phyloP scores from a whole-genome alignment of 2,113 vertebrate species.

The Colius striatus region DNA sequence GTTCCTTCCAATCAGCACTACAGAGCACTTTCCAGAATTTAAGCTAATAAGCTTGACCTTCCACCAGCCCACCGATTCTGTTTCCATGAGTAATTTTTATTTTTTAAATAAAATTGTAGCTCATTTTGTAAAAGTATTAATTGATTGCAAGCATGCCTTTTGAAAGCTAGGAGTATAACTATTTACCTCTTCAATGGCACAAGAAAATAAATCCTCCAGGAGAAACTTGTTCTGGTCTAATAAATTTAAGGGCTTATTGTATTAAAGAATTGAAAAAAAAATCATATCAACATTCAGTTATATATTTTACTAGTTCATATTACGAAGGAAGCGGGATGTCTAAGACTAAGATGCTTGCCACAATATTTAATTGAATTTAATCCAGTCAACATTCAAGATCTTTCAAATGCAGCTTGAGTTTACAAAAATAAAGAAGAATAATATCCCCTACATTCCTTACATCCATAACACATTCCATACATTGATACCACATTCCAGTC shows the following conservation, averaged over 20 bases:
- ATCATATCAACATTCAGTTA: neutral
- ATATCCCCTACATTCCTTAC: neutral
- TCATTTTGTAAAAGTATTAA: neutral
- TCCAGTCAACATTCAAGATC: neutral
- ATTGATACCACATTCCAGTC: neutral
- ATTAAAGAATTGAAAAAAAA: neutral
- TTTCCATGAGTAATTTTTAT: neutral
- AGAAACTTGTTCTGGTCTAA: neutral
- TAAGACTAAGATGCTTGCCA: neutral
- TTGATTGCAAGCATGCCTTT: neutral
- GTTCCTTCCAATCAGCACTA: neutral
- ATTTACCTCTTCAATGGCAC: neutral
- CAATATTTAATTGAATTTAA: neutral
- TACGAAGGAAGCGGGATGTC: accelerated
- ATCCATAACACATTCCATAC: neutral
- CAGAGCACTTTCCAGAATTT: neutral
- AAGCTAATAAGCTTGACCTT: neutral
- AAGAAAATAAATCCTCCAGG: neutral
- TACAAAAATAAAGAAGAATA: neutral
- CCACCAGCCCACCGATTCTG: neutral
- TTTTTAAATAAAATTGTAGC: neutral
- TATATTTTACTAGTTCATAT: neutral
- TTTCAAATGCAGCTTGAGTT: neutral
- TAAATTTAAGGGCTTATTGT: neutral
- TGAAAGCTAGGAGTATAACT: neutral